Evolutionary conservation across 2,113 vertebrate genomes (phyloP), one percentile per base, ranked within the genome.

Genomic region (Gymnogyps californianus): DNA sequence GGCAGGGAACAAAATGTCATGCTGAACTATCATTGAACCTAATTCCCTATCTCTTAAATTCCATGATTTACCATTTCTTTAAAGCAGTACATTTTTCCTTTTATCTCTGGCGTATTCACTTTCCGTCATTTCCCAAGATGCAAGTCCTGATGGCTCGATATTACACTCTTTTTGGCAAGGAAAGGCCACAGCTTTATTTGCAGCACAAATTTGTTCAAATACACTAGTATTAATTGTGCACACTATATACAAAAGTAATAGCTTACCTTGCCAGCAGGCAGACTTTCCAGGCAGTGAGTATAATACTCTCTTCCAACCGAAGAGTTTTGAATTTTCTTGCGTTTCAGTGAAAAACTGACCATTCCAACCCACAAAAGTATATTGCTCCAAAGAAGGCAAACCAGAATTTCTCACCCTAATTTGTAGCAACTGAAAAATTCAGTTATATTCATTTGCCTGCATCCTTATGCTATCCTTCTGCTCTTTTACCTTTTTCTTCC

Each of bases 171-270:
- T 44, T 93, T 90, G 86, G 89, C 89, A 97, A 96, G 34, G 71
- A 77, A 67, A 93, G 49, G 70, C 67, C 89, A 62, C 52, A 83
- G 80, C 69, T 98, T 95, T 93, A 96, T 91, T 96, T 97, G 83
- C 87, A 94, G 75, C 32, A 42, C 57, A 90, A 89, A 92, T 91
- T 87, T 94, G 55, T 95, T 93, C 86, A 97, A 95, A 96, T 92
- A 58, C 29, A 82, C 77, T 93, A 70, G 51, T 91, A 94, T 92
- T 97, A 97, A 92, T 97, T 97, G 92, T 89, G 62, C 64, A 93
- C 65, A 40, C 75, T 92, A 74, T 74, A 57, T 91, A 93, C 86
- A 72, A 84, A 97, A 92, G 95, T 91, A 95, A 83, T 92, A 94
- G 59, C 89, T 97, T 94, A 72, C 70, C 92, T 97, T 94, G 90